These are phyloP conservation scores for Pyrrhia umbra DNA, from an alignment of 2,888 invertebrate genomes.

Conservation along the genomic window DNA sequence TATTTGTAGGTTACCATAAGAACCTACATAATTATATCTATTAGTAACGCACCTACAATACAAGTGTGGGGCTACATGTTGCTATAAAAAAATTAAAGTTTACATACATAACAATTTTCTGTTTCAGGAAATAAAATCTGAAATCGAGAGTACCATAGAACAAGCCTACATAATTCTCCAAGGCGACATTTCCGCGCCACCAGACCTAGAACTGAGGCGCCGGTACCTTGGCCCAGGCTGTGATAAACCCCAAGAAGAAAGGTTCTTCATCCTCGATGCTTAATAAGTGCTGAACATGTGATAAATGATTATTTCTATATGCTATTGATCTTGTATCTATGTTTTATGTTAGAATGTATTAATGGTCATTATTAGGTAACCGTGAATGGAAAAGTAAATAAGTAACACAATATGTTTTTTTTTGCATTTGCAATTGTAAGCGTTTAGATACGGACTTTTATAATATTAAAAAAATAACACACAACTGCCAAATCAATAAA, in stretches of 20 bases:
- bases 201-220: conserved; percentile 83
- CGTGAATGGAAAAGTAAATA: neutral
- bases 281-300: conserved; percentile 51
- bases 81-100: no score
- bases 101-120: conserved; percentile 4
- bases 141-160: conserved; percentile 86
- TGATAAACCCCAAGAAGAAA: conserved; percentile 83
- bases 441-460: no score
- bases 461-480: no score
- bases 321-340: conserved; percentile 4
- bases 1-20: no score
- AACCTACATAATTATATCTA: no score
- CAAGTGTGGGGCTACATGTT: no score
- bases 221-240: conserved; percentile 86
- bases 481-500: no score
- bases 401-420: neutral
- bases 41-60: no score
- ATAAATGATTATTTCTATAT: conserved; percentile 42
- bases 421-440: no score
- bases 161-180: conserved; percentile 89
- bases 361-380: no score
- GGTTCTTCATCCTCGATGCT: conserved; percentile 82
- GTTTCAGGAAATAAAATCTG: conserved; percentile 84
- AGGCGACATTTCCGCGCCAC: conserved; percentile 88
- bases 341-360: no score